Evolutionary conservation across 2,113 vertebrate species (phyloP), one percentile per base, ranked within the genome.

Genomic region (Baryphthengus martii): DNA sequence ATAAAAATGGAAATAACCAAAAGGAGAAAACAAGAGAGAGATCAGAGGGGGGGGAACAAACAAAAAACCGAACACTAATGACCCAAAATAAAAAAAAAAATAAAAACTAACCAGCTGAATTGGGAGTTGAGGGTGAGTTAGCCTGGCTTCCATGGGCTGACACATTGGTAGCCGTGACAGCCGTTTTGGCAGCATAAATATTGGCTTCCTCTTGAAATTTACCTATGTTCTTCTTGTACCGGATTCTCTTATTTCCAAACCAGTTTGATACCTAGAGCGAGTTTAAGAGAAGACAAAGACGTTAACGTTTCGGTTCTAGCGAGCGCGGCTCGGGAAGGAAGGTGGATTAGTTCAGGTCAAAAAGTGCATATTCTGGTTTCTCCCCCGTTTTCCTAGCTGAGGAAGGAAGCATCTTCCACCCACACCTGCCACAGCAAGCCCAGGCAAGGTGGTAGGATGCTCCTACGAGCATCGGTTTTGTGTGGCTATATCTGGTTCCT

Each of bases 171-270:
- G 99, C 99, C 89, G 97, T 99, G 96, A 99, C 99, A 97, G 99
- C 99, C 78, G 99, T 99, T 99, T 99, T 99, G 98, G 99, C 99
- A 97, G 99, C 99, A 97, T 99, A 99, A 98, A 99, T 99, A 99
- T 99, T 99, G 98, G 99, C 99, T 98, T 99, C 99, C 98, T 99
- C 99, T 98, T 99, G 99, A 98, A 99, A 99, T 98, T 99, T 99
- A 98, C 99, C 99, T 98, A 99, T 99, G 99, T 99, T 99, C 98
- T 99, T 99, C 99, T 99, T 99, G 99, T 99, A 99, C 98, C 99
- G 98, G 99, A 99, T 99, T 98, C 99, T 98, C 98, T 99, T 99
- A 98, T 99, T 99, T 98, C 99, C 99, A 98, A 99, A 99, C 99
- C 99, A 99, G 99, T 99, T 99, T 98, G 99, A 99, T 98, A 99